Percentiles rank a stretch among this genome's conserved stretches.
Evolutionary conservation across 2,113 vertebrate genomes (phyloP).

Genomic region (Notarius quadriscutis): DNA sequence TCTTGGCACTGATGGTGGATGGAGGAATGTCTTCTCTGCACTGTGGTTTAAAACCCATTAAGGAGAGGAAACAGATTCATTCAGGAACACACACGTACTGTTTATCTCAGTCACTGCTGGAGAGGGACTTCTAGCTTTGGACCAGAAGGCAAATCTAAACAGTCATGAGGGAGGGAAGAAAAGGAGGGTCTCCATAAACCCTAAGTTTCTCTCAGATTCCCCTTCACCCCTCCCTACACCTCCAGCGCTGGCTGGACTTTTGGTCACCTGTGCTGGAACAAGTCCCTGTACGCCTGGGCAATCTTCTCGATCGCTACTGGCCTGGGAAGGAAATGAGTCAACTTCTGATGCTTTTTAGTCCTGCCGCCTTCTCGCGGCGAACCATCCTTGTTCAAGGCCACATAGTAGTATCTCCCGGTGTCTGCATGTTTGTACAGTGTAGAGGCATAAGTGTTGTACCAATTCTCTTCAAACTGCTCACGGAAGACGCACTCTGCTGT

Average conservation of each 20-base stretch:
- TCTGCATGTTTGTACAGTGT: slow-evolving; percentile 93
- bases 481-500: slow-evolving; percentile 94
- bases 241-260: slow-evolving; percentile 50
- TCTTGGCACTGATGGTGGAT: slow-evolving; percentile 54
- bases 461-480: slow-evolving; percentile 99
- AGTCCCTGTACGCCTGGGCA: slow-evolving; percentile 87
- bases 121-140: slow-evolving; percentile 53
- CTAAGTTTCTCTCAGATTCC: slow-evolving; percentile 6
- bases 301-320: slow-evolving; percentile 94
- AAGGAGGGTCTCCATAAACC: slow-evolving; percentile 51
- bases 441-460: slow-evolving; percentile 98
- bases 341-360: slow-evolving; percentile 98
- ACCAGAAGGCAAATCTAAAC: slow-evolving; percentile 60
- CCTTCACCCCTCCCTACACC: slow-evolving; percentile 1
- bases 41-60: slow-evolving; percentile 55
- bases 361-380: slow-evolving; percentile 92
- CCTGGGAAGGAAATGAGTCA: slow-evolving; percentile 94
- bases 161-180: slow-evolving; percentile 56
- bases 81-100: slow-evolving; percentile 64
- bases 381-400: slow-evolving; percentile 97
- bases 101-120: slow-evolving; percentile 66
- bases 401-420: slow-evolving; percentile 91
- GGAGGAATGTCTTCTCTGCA: slow-evolving; percentile 50
- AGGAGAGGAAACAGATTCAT: slow-evolving; percentile 57
- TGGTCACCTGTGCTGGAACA: slow-evolving; percentile 94